These are phyloP conservation scores for Fistularia commersonii DNA, from an alignment of 2,797 vertebrate genomes.

Conservation along the genomic window DNA sequence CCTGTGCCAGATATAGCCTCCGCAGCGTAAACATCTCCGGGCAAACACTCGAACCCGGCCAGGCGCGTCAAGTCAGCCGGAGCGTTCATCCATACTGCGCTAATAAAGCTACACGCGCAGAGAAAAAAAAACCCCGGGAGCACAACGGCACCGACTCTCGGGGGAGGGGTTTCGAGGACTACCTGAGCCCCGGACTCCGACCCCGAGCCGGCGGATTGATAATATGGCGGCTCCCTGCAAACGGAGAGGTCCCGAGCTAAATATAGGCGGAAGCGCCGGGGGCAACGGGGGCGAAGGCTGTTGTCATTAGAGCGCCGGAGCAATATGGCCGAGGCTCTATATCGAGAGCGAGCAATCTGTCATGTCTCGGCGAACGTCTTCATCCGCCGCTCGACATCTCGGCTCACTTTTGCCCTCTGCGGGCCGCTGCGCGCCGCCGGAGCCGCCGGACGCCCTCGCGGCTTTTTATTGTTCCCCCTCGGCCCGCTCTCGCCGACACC, in stretches of 20 bases:
- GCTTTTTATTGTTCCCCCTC: conserved; percentile 62
- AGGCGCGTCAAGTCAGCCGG: conserved; percentile 35
- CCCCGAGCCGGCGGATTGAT: conserved; percentile 31
- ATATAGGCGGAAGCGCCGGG: conserved; percentile 53
- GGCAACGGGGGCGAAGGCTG: conserved; percentile 37
- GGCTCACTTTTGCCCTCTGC: conserved; percentile 67
- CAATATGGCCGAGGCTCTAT: conserved; percentile 63
- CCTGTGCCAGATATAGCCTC: conserved; percentile 60
- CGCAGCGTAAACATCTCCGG: conserved; percentile 58
- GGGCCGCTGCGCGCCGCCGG: conserved; percentile 50
- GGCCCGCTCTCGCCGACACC: conserved; percentile 25
- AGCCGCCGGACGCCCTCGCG: conserved; percentile 59
- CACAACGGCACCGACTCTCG: not conserved
- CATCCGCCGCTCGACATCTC: conserved; percentile 64
- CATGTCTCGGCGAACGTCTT: conserved; percentile 67
- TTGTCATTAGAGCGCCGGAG: conserved; percentile 42
- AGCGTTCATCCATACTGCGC: conserved; percentile 43
- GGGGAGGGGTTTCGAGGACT: not conserved
- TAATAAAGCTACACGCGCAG: conserved; percentile 30
- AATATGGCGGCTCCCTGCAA: conserved; percentile 42
- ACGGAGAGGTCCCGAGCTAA: conserved; percentile 52
- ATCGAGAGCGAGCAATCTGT: conserved; percentile 72
- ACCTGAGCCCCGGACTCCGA: conserved; percentile 14
- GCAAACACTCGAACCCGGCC: conserved; percentile 52
- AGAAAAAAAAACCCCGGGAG: conserved; percentile 26